Evolutionary conservation across 2,113 vertebrate species (phyloP), one percentile per base, ranked within the genome.

Genomic region (Festucalex cinctus): DNA sequence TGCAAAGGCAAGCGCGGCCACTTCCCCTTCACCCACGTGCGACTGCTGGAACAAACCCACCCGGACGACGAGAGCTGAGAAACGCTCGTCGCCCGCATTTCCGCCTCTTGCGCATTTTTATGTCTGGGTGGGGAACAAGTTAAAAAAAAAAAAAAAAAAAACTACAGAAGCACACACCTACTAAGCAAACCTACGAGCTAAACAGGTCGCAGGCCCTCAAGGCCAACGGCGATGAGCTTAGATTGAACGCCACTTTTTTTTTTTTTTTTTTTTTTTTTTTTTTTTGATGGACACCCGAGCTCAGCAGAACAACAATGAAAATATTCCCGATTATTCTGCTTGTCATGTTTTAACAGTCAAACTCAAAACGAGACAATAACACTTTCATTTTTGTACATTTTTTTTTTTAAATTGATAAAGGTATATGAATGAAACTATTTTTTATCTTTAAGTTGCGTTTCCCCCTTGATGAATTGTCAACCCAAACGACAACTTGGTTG

Each of bases 11-110:
- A 95, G 83, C 92, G 90, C 0, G 97, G 96, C 76, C 97, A 99
- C 90, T 99, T 99, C 84, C 96, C 97, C 76, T 99, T 99, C 93
- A 99, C 97, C 32, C 97, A 99, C 53, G 95, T 98, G 82, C 94
- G 94, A 86, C 94, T 99, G 91, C 94, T 99, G 92, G 96, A 98
- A 90, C 96, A 96, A 93, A 94, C 96, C 91, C 96, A 93, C 84
- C 92, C 93, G 0, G 96, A 98, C 9, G 95, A 98, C 61, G 96
- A 97, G 9, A 97, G 95, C 95, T 98, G 96, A 98, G 95, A 76
- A 74, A 62, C 20, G 60, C 60, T 62, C 4, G 14, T 16, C 8
- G 6, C 35, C 36, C 1, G 54, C 26, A 6, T 37, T n/a, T 20
- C 59, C 59, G 6, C 35, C 36, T 41, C 59, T n/a, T 22, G 12